phyloP scores from a whole-genome alignment of 2,888 invertebrate species.

The Heliconius ethilla region DNA sequence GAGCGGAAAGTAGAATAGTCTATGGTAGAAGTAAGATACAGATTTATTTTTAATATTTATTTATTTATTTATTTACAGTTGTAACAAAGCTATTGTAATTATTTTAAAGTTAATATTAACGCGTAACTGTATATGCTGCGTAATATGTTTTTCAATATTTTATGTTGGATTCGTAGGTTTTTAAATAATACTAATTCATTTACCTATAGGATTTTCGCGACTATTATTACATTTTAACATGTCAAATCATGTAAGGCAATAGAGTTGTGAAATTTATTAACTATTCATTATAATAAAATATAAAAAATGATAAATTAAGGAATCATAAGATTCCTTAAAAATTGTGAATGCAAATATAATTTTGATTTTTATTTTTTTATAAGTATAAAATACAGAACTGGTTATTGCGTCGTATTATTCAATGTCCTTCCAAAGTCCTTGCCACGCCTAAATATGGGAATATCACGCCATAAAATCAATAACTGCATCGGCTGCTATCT shows the following conservation, averaged over 20 bases:
- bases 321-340: background rate
- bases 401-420: background rate
- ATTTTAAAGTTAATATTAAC: no score
- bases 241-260: no score
- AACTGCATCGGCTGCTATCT: conserved; percentile 17
- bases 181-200: background rate
- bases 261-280: background rate
- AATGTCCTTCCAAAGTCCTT: conserved; percentile 16
- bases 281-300: background rate
- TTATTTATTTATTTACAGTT: no score
- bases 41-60: no score
- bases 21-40: no score
- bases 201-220: no score
- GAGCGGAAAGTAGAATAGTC: background rate
- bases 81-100: no score
- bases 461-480: conserved; percentile 25
- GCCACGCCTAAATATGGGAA: conserved; percentile 14
- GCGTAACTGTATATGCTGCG: background rate
- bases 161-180: background rate
- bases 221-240: no score
- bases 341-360: background rate
- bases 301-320: no score
- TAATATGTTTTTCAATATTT: background rate
- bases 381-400: background rate
- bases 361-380: no score